Conservation (phyloP, 2,888 invertebrate genomes). For the Pherbina coryleti region DNA sequence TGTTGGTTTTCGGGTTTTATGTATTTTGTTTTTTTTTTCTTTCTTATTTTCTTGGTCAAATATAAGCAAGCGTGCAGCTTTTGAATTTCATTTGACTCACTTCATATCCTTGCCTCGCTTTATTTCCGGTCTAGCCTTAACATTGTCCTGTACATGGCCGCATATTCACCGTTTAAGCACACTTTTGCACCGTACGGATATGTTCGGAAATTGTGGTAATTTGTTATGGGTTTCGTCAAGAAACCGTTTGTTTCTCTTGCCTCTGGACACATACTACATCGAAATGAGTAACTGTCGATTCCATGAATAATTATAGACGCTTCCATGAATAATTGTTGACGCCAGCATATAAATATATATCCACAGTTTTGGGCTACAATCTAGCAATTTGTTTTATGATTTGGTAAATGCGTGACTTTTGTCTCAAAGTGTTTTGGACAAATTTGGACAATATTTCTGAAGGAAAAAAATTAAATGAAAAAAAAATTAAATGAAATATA, state of each 20-base stretch:
- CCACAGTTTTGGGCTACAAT: neutral
- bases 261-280: neutral
- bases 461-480: too few relatives aligned
- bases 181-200: neutral
- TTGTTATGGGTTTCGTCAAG: neutral
- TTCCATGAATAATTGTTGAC: neutral
- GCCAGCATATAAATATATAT: neutral
- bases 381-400: neutral
- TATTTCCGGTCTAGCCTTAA: conserved; percentile 1
- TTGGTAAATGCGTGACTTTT: neutral
- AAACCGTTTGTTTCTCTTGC: too few relatives aligned
- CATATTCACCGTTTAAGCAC: neutral
- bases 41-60: neutral
- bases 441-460: too few relatives aligned
- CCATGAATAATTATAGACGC: conserved; percentile 7
- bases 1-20: neutral
- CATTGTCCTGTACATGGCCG: neutral
- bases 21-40: too few relatives aligned
- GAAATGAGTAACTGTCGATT: neutral
- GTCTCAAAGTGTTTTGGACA: too few relatives aligned
- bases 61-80: neutral
- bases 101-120: neutral
- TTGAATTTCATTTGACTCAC: neutral
- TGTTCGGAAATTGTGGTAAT: conserved; percentile 1
- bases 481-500: too few relatives aligned